Evolutionary conservation across 1,140 invertebrate species (phyloP).

Genomic region (Panagrolaimus sp.): DNA sequence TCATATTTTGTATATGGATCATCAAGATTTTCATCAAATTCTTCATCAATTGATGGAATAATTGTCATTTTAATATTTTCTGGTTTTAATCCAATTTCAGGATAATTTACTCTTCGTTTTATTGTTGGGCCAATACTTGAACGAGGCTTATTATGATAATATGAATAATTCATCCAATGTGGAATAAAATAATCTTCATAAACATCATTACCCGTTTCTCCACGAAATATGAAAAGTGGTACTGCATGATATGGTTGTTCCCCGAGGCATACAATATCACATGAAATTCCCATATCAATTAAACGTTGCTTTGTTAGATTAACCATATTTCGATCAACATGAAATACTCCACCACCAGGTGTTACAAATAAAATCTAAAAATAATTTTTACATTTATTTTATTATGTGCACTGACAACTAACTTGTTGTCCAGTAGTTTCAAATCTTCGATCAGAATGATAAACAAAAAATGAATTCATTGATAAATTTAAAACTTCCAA

Average conservation of each 20-base stretch:
- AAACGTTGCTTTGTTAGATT: conserved; percentile 97
- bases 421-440: conserved; percentile 94
- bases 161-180: conserved; percentile 58
- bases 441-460: conserved; percentile 92
- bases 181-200: conserved; percentile 59
- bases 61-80: conserved; percentile 5
- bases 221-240: conserved; percentile 73
- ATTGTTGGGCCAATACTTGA: conserved; percentile 15
- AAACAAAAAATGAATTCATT: conserved; percentile 82
- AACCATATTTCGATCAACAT: conserved; percentile 90
- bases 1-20: conserved; percentile 1
- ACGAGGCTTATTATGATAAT: conserved; percentile 34
- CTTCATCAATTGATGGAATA: not conserved
- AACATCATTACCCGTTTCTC: conserved; percentile 62
- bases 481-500: conserved; percentile 72
- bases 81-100: conserved; percentile 21
- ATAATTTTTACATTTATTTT: not conserved
- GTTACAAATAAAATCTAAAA: conserved; percentile 78
- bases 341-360: conserved; percentile 88
- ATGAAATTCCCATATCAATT: conserved; percentile 78
- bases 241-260: conserved; percentile 97
- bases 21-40: not conserved
- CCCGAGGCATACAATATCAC: conserved; percentile 86
- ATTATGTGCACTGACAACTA: not conserved
- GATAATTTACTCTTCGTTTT: conserved; percentile 46